Conservation (phyloP, 2,797 vertebrate genomes). For the Halcyon badia region DNA sequence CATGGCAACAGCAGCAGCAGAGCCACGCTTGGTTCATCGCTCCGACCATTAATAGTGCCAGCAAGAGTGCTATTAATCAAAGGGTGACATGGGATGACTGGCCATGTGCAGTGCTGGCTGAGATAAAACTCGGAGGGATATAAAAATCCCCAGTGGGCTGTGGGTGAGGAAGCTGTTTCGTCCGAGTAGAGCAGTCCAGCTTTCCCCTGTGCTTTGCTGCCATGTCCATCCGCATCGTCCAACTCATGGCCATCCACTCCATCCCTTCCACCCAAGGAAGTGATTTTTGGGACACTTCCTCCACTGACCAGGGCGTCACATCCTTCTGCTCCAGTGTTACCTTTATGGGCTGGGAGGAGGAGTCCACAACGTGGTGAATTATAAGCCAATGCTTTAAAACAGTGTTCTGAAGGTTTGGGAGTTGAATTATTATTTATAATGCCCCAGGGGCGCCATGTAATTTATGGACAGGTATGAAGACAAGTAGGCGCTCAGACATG, state of each 20-base stretch:
- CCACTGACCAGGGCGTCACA: rapidly evolving
- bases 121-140: background rate
- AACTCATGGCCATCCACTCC: rapidly evolving
- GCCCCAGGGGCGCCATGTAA: slow-evolving; percentile 1
- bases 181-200: background rate
- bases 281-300: background rate
- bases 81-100: background rate
- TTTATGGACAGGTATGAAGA: slow-evolving; percentile 73
- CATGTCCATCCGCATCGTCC: background rate
- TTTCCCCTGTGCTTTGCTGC: background rate
- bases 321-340: background rate
- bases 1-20: background rate
- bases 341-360: background rate
- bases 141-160: background rate
- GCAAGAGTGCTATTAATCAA: background rate
- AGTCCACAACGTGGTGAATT: background rate
- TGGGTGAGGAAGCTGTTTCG: background rate
- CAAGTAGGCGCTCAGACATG: slow-evolving; percentile 65
- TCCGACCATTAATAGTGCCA: background rate
- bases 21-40: background rate
- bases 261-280: background rate
- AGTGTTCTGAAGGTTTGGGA: slow-evolving; percentile 44
- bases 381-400: slow-evolving; percentile 35
- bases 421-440: slow-evolving; percentile 72
- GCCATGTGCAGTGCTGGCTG: background rate